Evolutionary conservation across 2,888 invertebrate genomes (phyloP).

Genomic region (Dichetophora obliterata): DNA sequence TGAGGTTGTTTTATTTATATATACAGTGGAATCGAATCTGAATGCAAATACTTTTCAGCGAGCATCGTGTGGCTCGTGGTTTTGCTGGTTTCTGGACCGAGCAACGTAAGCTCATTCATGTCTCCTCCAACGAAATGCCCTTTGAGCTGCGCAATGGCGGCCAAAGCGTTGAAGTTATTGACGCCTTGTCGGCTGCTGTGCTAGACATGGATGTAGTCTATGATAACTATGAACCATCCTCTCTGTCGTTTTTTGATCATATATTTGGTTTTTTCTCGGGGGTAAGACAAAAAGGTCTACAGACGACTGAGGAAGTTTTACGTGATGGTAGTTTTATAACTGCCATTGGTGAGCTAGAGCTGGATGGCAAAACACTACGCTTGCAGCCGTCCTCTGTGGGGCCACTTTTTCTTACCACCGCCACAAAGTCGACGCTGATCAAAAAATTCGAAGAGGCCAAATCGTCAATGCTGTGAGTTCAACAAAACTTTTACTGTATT

Average conservation of each 20-base stretch:
- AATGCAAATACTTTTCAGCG: slow-evolving; percentile 70
- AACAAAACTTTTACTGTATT: background rate
- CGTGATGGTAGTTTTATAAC: slow-evolving; percentile 85
- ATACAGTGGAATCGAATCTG: background rate
- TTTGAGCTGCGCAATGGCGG: slow-evolving; percentile 79
- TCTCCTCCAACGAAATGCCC: slow-evolving; percentile 84
- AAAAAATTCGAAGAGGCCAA: slow-evolving; percentile 80
- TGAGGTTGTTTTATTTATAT: slow-evolving; percentile 63
- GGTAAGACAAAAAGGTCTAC: slow-evolving; percentile 84
- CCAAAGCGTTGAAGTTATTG: slow-evolving; percentile 79
- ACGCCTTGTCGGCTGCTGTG: slow-evolving; percentile 79
- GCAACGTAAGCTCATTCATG: slow-evolving; percentile 82
- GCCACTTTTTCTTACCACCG: slow-evolving; percentile 84
- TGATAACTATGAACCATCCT: slow-evolving; percentile 82
- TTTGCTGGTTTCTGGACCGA: slow-evolving; percentile 91
- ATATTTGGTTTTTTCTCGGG: slow-evolving; percentile 90
- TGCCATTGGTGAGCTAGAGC: slow-evolving; percentile 82
- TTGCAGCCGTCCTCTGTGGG: slow-evolving; percentile 82
- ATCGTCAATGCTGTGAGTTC: slow-evolving; percentile 76
- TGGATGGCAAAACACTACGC: slow-evolving; percentile 76
- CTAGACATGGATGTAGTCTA: slow-evolving; percentile 86
- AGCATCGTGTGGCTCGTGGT: slow-evolving; percentile 85
- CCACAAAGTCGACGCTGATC: slow-evolving; percentile 81
- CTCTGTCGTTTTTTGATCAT: slow-evolving; percentile 82
- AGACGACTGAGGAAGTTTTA: slow-evolving; percentile 89